Conservation (phyloP, 2,888 invertebrate species). For the Agrypnus murinus region DNA sequence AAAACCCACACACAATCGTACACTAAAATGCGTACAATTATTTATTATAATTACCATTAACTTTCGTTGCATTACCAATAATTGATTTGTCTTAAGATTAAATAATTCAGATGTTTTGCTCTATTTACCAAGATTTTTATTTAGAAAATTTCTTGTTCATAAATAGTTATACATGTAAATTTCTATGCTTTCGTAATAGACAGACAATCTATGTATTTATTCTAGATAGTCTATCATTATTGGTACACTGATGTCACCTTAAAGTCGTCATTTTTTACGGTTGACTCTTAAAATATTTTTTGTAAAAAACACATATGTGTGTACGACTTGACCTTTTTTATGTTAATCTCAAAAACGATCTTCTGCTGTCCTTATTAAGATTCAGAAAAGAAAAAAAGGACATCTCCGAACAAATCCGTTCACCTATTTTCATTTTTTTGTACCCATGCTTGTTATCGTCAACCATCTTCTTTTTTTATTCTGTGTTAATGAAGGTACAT, state of each 20-base stretch:
- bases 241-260: conserved; percentile 17
- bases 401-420: not conserved
- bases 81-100: conserved; percentile 14
- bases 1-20: too few relatives aligned
- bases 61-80: conserved; percentile 9
- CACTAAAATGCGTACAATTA: conserved; percentile 12
- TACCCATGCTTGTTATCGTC: too few relatives aligned
- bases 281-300: conserved; percentile 2
- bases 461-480: too few relatives aligned
- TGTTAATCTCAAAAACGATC: conserved; percentile 20
- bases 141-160: conserved; percentile 24
- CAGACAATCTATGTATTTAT: conserved; percentile 26
- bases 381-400: not conserved
- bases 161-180: conserved; percentile 20
- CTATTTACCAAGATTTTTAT: conserved; percentile 29
- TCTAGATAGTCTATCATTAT: not conserved
- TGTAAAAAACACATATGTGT: conserved; percentile 18
- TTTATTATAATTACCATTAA: not conserved
- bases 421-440: too few relatives aligned
- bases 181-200: conserved; percentile 3
- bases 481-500: too few relatives aligned
- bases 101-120: conserved; percentile 26
- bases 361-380: conserved; percentile 13
- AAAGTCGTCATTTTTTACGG: not conserved
- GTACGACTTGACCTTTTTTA: conserved; percentile 26